phyloP scores from a whole-genome alignment of 2,888 invertebrate genomes.

The Epinotia nisella region DNA sequence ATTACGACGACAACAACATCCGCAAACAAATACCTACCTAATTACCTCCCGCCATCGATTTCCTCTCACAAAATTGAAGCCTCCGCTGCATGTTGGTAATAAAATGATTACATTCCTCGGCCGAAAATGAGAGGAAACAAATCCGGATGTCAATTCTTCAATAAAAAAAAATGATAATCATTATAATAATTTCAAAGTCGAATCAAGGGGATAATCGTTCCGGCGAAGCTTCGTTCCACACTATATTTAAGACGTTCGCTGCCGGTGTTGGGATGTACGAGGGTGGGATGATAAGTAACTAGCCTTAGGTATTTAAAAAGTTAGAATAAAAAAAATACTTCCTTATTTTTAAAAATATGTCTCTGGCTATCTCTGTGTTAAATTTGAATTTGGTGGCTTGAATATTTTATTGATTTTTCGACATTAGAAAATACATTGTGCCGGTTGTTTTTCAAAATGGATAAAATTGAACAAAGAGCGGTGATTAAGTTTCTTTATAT shows the following conservation, averaged over 20 bases:
- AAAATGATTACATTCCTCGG: constrained; percentile 60
- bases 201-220: constrained; percentile 75
- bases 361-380: too few relatives aligned
- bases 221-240: constrained; percentile 66
- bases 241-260: constrained; percentile 54
- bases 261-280: constrained; percentile 51
- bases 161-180: constrained; percentile 78
- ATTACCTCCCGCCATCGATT: constrained; percentile 52
- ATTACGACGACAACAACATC: constrained; percentile 52
- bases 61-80: constrained; percentile 48
- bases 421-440: too few relatives aligned
- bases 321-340: too few relatives aligned
- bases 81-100: constrained; percentile 42
- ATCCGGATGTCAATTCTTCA: constrained; percentile 75
- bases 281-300: too few relatives aligned
- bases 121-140: constrained; percentile 60
- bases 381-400: too few relatives aligned
- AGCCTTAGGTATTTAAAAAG: too few relatives aligned
- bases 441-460: too few relatives aligned
- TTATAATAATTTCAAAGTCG: constrained; percentile 80
- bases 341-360: too few relatives aligned
- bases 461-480: too few relatives aligned
- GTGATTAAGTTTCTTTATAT: too few relatives aligned
- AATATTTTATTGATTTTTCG: too few relatives aligned
- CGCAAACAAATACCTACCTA: constrained; percentile 48